Evolutionary conservation across 2,797 vertebrate genomes (phyloP).

Genomic region (Melopsittacus undulatus): DNA sequence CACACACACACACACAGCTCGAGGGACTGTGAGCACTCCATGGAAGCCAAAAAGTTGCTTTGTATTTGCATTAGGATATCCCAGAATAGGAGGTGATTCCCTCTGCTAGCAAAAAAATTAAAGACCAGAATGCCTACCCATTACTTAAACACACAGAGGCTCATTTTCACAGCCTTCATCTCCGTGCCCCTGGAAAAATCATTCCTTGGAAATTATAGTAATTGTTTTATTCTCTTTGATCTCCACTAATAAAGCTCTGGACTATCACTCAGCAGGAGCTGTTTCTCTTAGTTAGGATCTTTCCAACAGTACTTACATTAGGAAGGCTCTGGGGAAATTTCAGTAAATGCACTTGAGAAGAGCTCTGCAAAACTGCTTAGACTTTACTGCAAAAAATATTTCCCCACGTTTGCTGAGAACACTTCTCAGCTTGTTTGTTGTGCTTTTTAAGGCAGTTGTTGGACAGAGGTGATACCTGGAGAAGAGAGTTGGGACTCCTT

Average conservation of each 20-base stretch:
- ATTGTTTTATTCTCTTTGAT: constrained; percentile 49
- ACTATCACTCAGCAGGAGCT: constrained; percentile 12
- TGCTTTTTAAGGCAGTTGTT: neutral
- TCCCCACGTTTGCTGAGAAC: neutral
- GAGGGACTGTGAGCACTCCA: neutral
- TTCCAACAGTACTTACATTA: constrained; percentile 17
- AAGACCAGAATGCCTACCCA: neutral
- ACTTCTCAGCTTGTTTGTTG: constrained; percentile 16
- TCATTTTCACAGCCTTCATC: neutral
- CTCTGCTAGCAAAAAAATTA: neutral
- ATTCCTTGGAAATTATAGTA: constrained; percentile 19
- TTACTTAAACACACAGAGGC: neutral
- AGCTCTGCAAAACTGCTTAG: constrained; percentile 22
- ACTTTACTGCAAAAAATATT: neutral
- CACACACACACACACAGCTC: too few relatives aligned
- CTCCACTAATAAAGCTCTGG: neutral
- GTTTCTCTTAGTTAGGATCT: constrained; percentile 28
- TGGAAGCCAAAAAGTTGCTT: neutral
- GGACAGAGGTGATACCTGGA: neutral
- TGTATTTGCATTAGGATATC: neutral
- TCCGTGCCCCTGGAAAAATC: neutral
- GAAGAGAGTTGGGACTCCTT: neutral
- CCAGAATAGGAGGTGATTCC: neutral
- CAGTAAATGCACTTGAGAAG: constrained; percentile 43
- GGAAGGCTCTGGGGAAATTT: constrained; percentile 46